These are phyloP conservation scores for Poecile atricapillus DNA, from an alignment of 2,113 vertebrate species.

Conservation along the genomic window DNA sequence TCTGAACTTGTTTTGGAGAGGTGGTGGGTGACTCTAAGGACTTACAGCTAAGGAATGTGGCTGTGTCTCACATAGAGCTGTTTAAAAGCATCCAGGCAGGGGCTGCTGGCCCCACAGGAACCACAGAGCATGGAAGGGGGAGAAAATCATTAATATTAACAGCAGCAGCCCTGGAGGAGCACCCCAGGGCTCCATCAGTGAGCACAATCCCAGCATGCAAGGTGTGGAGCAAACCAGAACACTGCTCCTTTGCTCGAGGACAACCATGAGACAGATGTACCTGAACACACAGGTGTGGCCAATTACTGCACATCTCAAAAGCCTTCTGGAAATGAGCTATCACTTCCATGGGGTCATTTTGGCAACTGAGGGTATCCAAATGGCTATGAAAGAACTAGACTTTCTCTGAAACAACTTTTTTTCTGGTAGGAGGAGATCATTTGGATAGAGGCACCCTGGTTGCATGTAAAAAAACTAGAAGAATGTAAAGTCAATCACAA, in stretches of 20 bases:
- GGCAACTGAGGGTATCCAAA: neutral
- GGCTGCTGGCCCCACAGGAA: neutral
- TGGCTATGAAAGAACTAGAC: neutral
- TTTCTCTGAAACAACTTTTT: neutral
- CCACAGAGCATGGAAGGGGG: neutral
- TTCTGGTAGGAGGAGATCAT: neutral
- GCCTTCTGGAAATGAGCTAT: neutral
- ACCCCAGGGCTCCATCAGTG: neutral
- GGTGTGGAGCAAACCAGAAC: neutral
- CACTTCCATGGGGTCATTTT: neutral
- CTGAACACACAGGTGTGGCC: neutral
- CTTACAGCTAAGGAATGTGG: neutral
- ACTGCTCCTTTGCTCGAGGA: neutral
- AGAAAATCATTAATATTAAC: neutral
- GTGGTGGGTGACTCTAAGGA: neutral
- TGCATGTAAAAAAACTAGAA: neutral
- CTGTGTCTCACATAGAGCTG: neutral
- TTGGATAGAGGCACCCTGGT: neutral
- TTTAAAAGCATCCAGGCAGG: neutral
- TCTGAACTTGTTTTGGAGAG: conserved; percentile 8
- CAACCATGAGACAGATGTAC: fast-evolving
- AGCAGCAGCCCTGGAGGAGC: neutral
- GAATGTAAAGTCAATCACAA: neutral
- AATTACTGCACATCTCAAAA: neutral
- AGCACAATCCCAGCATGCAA: fast-evolving